phyloP scores from a whole-genome alignment of 2,888 invertebrate genomes.

The Charanyca ferruginea region DNA sequence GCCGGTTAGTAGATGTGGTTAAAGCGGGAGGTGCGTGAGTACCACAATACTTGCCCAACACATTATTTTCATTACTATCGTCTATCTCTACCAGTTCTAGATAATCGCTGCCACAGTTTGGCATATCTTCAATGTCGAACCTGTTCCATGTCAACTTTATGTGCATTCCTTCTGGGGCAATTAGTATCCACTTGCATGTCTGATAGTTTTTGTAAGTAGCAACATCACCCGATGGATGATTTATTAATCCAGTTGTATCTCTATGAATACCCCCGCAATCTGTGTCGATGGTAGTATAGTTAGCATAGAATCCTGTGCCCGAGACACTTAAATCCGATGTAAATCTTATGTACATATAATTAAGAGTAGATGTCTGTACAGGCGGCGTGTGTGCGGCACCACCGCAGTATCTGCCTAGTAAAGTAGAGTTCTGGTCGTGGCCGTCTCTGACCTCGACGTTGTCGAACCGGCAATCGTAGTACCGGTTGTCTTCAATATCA shows the following conservation, averaged over 20 bases:
- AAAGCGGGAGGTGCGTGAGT: constrained; percentile 92
- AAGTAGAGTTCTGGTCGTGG: constrained; percentile 91
- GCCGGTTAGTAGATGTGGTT: constrained; percentile 92
- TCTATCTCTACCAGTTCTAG: constrained; percentile 93
- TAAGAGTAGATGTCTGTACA: constrained; percentile 93
- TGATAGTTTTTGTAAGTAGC: constrained; percentile 83
- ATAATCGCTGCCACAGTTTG: constrained; percentile 92
- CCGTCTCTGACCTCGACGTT: constrained; percentile 93
- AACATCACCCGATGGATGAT: constrained; percentile 88
- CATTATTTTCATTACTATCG: constrained; percentile 80
- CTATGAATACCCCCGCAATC: constrained; percentile 95
- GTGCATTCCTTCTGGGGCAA: constrained; percentile 92
- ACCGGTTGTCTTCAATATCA: constrained; percentile 90
- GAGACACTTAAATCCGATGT: constrained; percentile 90
- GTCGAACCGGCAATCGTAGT: constrained; percentile 80
- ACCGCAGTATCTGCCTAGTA: constrained; percentile 93
- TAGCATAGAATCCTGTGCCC: constrained; percentile 94
- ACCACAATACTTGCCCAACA: constrained; percentile 93
- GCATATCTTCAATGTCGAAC: constrained; percentile 93
- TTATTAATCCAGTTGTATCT: constrained; percentile 91
- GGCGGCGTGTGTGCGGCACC: constrained; percentile 87
- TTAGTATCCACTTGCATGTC: constrained; percentile 94
- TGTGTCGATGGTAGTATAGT: constrained; percentile 93
- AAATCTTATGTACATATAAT: constrained; percentile 94
- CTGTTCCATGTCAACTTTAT: constrained; percentile 94